These are phyloP conservation scores for Drosophila watanabei DNA, from an alignment of 1,140 invertebrate species.

Conservation along the genomic window DNA sequence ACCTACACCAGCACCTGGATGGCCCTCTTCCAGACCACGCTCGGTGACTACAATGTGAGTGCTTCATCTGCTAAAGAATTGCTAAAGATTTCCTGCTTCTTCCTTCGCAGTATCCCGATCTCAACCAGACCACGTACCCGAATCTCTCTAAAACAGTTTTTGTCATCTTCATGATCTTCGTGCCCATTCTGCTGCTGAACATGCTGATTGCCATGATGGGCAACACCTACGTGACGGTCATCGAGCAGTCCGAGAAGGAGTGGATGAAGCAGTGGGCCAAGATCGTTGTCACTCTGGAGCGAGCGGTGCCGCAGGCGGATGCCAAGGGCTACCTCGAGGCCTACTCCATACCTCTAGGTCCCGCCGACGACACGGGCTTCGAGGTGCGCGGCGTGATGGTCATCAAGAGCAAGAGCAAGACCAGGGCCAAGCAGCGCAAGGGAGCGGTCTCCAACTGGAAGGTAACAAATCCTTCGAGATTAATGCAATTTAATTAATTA, in stretches of 20 bases:
- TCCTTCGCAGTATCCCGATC: conserved; percentile 93
- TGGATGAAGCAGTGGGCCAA: conserved; percentile 99
- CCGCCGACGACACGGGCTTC: conserved; percentile 92
- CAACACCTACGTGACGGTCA: conserved; percentile 98
- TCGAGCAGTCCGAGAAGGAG: conserved; percentile 99
- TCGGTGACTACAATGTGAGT: conserved; percentile 96
- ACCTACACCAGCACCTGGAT: conserved; percentile 97
- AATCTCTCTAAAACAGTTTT: conserved; percentile 97
- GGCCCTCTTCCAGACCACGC: conserved; percentile 98
- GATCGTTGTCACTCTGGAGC: conserved; percentile 97
- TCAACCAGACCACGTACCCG: conserved; percentile 95
- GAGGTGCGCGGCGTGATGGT: conserved; percentile 98
- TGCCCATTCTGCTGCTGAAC: conserved; percentile 98
- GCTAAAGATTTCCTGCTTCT: not conserved
- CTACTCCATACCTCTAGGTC: conserved; percentile 96
- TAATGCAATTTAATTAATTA: not conserved
- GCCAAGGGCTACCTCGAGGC: conserved; percentile 96
- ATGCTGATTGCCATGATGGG: conserved; percentile 99
- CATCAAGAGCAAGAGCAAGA: conserved; percentile 98
- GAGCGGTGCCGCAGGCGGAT: conserved; percentile 95
- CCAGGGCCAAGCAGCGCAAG: conserved; percentile 97
- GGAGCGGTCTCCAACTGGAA: conserved; percentile 99
- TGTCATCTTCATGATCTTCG: conserved; percentile 98
- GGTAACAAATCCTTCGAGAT: conserved; percentile 86
- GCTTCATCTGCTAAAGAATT: too few species aligned